These are phyloP conservation scores for Cyrtorhinus lividipennis DNA, from an alignment of 1,140 invertebrate species.

Conservation along the genomic window DNA sequence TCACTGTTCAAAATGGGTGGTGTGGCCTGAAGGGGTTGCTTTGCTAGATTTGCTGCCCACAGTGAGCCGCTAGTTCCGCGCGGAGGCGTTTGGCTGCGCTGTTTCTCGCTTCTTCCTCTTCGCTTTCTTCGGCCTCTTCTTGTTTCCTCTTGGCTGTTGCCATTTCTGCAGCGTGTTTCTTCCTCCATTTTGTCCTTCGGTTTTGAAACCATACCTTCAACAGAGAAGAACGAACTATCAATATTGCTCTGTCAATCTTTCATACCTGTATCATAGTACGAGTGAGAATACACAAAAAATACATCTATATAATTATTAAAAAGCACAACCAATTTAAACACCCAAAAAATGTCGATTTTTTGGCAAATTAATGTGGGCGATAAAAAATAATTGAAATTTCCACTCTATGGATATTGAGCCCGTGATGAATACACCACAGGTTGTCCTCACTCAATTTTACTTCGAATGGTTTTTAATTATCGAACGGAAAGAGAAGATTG, in stretches of 20 bases:
- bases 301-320: background rate
- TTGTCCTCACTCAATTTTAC: too few species aligned
- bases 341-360: too few species aligned
- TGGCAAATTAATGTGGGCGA: too few species aligned
- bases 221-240: conserved; percentile 26
- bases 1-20: conserved; percentile 8
- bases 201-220: conserved; percentile 99
- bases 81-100: conserved; percentile 38
- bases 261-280: background rate
- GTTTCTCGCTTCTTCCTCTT: conserved; percentile 33
- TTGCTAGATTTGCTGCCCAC: conserved; percentile 26
- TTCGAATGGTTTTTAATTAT: too few species aligned
- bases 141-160: conserved; percentile 93
- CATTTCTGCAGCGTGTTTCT: conserved; percentile 98
- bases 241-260: conserved; percentile 18
- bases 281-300: background rate
- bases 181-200: conserved; percentile 96
- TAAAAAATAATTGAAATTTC: too few species aligned
- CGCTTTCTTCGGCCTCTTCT: conserved; percentile 64
- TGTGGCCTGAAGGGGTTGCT: conserved; percentile 2
- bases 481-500: too few species aligned
- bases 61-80: conserved; percentile 37
- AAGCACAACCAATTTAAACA: too few species aligned
- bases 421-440: too few species aligned
- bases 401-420: too few species aligned